Percentiles rank a stretch among this genome's conserved stretches.
Conservation (phyloP, 2,113 vertebrate species). For the Halichoeres trimaculatus region DNA sequence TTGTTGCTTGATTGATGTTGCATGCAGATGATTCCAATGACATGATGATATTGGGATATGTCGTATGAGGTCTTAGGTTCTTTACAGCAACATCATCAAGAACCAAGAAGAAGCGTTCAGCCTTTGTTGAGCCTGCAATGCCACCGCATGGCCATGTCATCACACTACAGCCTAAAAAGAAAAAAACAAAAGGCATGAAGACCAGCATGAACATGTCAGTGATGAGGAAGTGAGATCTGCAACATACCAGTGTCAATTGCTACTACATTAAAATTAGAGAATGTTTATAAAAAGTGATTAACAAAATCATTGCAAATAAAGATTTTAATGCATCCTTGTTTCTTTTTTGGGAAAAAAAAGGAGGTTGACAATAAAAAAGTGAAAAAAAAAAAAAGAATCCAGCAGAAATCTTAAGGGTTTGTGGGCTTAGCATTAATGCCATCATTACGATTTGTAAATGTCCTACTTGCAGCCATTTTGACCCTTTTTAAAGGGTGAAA, state of each 20-base stretch:
- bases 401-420: no score
- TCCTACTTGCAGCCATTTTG: no score
- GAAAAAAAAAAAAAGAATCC: no score
- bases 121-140: constrained; percentile 21
- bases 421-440: no score
- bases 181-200: background rate
- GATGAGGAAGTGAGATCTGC: background rate
- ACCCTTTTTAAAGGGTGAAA: no score
- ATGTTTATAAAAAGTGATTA: background rate
- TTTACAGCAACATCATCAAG: background rate
- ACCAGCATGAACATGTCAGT: background rate
- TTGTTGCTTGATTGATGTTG: constrained; percentile 6
- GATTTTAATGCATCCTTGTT: background rate
- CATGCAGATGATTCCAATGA: constrained; percentile 4
- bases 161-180: constrained; percentile 32
- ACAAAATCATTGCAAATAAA: background rate
- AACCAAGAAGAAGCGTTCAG: background rate
- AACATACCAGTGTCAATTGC: background rate
- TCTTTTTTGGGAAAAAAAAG: background rate
- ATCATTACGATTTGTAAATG: no score
- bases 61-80: background rate
- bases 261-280: background rate
- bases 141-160: constrained; percentile 24
- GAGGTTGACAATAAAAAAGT: background rate
- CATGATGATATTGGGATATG: background rate